phyloP scores from a whole-genome alignment of 2,113 vertebrate genomes.

The Scomber scombrus region DNA sequence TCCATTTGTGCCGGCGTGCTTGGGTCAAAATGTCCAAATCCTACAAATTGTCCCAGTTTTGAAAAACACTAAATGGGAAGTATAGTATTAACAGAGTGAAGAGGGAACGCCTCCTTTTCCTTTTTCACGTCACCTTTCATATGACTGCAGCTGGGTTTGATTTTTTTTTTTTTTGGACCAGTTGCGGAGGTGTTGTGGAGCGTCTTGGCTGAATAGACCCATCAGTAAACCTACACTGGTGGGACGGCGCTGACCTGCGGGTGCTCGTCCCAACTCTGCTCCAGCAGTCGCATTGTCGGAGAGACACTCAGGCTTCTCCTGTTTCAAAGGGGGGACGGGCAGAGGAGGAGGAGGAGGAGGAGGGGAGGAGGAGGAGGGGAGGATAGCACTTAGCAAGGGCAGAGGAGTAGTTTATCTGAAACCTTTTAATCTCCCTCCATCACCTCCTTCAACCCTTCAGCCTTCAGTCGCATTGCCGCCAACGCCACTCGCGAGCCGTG shows the following conservation, averaged over 20 bases:
- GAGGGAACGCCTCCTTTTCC: background rate
- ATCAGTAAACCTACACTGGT: conserved; percentile 71
- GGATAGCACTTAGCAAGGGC: conserved; percentile 33
- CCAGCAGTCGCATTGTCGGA: conserved; percentile 53
- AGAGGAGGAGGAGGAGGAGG: conserved; percentile 8
- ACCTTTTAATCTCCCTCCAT: conserved; percentile 38
- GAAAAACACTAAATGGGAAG: conserved; percentile 6
- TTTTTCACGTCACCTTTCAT: background rate
- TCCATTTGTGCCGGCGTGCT: background rate
- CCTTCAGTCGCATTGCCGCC: background rate
- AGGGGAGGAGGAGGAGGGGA: conserved; percentile 3
- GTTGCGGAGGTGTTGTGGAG: background rate
- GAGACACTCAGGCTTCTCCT: conserved; percentile 57
- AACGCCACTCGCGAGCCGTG: background rate
- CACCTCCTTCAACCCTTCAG: background rate
- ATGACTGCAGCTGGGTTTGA: background rate
- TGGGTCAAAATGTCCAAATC: background rate
- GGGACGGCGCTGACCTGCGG: conserved; percentile 69
- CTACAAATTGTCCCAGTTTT: background rate
- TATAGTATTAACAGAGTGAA: background rate
- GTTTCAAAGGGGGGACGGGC: conserved; percentile 63
- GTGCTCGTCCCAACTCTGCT: conserved; percentile 59
- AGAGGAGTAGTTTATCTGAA: conserved; percentile 34
- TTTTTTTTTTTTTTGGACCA: background rate
- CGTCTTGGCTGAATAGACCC: conserved; percentile 50